Evolutionary conservation across 2,113 vertebrate genomes (phyloP), one percentile per base, ranked within the genome.

Genomic region (Saimiri boliviensis): DNA sequence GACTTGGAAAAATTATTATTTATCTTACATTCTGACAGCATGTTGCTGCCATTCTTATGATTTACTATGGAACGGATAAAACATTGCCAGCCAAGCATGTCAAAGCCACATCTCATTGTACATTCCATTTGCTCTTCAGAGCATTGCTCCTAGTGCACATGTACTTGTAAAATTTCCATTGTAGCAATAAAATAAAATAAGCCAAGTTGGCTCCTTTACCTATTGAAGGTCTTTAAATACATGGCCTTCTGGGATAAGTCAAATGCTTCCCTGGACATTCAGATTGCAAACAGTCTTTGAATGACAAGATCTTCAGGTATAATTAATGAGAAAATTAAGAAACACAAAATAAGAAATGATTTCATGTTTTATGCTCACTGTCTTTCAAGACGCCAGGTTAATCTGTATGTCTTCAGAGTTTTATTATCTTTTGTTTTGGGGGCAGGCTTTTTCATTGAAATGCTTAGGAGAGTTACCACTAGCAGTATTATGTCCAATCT

Each of bases 1-100:
- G 66, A 86, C 82, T 97, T 88, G 60, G 74, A 85, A 74, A 96
- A 96, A 96, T 86, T 90, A 96, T 96, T 92, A 96, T 90, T 97
- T 94, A 96, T 93, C 88, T 91, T 82, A 52, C n/a, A 77, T 96
- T 85, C 13, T 93, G 94, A 97, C 58, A 86, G 85, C 71, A 92
- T 95, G 81, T 90, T 87, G 81, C 68, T 95, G 76, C 85, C 76
- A 91, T 97, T 97, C 95, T 96, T 76, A 83, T 97, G 88, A 94
- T 96, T 97, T 93, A 93, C 88, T 96, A 42, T 79, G 52, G 73
- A 86, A 95, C n/a, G 54, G 71, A 93, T 58, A 83, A 97, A 94
- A 95, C 84, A 91, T 77, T 89, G 86, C 89, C 80, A 95, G 68
- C 86, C 66, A 95, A 80, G 86, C 88, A 83, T 96, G 96, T 89